Percentiles rank a stretch among this genome's conserved stretches.
These are phyloP conservation scores for Phalacrocorax carbo DNA, from an alignment of 2,113 vertebrate genomes.

Conservation along the genomic window DNA sequence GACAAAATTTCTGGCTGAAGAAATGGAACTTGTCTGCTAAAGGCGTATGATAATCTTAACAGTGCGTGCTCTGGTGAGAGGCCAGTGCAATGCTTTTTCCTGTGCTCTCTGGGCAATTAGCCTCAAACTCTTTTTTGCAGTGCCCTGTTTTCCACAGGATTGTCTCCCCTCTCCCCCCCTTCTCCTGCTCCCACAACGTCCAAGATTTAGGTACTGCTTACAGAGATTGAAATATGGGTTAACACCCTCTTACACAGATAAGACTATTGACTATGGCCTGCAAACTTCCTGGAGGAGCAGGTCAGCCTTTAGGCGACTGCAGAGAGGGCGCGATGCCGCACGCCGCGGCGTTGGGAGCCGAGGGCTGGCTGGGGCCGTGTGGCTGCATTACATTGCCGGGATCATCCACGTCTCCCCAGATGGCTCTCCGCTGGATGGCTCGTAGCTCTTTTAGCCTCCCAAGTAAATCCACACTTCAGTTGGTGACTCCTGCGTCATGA, in stretches of 20 bases:
- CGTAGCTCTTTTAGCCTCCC: background rate
- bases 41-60: background rate
- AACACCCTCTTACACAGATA: background rate
- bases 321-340: background rate
- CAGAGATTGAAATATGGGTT: background rate
- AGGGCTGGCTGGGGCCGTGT: background rate
- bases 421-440: background rate
- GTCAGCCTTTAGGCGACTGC: background rate
- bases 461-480: background rate
- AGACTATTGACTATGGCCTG: background rate
- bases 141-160: background rate
- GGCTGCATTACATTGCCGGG: accelerated
- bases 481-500: background rate
- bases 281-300: background rate
- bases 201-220: background rate
- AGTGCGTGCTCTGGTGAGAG: background rate
- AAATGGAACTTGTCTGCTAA: background rate
- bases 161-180: background rate
- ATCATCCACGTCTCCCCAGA: background rate
- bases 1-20: background rate
- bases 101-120: background rate
- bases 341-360: accelerated
- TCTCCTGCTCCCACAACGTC: background rate
- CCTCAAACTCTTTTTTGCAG: background rate
- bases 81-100: background rate